Conservation (phyloP, 2,797 vertebrate species). For the Sitta carolinensis region DNA sequence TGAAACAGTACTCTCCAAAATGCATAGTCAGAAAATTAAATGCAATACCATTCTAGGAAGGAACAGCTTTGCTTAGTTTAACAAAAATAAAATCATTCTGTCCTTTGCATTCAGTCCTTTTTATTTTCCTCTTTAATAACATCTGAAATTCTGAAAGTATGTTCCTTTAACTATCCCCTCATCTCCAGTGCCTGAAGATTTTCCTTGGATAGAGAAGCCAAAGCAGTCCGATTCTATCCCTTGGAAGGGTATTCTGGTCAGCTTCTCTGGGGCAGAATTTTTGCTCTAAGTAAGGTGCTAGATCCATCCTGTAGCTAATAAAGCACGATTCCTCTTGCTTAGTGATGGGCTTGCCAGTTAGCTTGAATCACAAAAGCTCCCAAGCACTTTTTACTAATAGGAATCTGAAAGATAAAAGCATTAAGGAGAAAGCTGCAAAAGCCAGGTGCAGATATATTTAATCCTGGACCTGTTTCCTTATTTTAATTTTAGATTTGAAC, state of each 20-base stretch:
- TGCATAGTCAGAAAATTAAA: slow-evolving; percentile 15
- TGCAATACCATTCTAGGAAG: neutral
- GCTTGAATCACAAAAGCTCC: neutral
- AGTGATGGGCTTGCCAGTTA: neutral
- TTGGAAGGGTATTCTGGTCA: neutral
- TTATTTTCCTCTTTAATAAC: neutral
- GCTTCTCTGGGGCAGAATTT: neutral
- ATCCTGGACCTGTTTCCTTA: neutral
- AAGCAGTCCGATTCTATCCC: neutral
- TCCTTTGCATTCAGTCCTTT: neutral
- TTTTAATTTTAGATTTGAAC: neutral
- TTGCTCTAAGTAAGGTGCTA: neutral
- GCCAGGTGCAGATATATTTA: neutral
- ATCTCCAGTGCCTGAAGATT: neutral
- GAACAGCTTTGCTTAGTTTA: neutral
- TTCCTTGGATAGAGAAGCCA: neutral
- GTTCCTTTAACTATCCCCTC: neutral
- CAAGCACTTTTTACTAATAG: neutral
- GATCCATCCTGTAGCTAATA: neutral
- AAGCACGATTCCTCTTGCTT: neutral
- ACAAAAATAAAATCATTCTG: neutral
- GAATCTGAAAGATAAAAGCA: neutral
- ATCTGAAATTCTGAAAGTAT: neutral
- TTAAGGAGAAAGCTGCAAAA: neutral
- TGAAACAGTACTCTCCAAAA: neutral